phyloP scores from a whole-genome alignment of 2,113 vertebrate genomes.

The Pachycephala philippinensis region DNA sequence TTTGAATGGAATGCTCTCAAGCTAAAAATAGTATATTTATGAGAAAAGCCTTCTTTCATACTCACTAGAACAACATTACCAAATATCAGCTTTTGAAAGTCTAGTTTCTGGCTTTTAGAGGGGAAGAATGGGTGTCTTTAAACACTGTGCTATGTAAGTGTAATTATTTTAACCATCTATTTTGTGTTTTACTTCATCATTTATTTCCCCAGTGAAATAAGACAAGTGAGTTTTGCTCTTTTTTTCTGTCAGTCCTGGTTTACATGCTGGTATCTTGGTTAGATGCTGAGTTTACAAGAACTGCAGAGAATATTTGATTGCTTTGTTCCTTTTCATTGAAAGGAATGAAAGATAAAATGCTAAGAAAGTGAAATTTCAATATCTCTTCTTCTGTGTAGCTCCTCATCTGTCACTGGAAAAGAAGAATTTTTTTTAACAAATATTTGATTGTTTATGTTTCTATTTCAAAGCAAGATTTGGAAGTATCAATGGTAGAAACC shows the following conservation, averaged over 20 bases:
- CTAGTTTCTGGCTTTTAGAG: neutral
- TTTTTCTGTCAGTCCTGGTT: neutral
- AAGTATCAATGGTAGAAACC: neutral
- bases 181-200: neutral
- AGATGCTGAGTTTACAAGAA: neutral
- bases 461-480: neutral
- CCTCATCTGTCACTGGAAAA: neutral
- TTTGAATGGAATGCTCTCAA: neutral
- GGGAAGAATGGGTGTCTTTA: neutral
- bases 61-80: neutral
- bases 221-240: neutral
- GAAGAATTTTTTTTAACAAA: neutral
- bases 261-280: neutral
- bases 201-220: conserved; percentile 12
- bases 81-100: neutral
- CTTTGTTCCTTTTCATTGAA: neutral
- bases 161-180: conserved; percentile 14
- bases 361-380: neutral
- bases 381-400: neutral
- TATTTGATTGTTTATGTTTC: neutral
- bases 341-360: neutral
- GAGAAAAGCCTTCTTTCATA: neutral
- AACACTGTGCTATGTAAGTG: neutral
- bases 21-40: neutral
- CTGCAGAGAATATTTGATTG: neutral